Evolutionary conservation across 2,113 vertebrate genomes (phyloP).

Genomic region (Gracilinanus agilis): DNA sequence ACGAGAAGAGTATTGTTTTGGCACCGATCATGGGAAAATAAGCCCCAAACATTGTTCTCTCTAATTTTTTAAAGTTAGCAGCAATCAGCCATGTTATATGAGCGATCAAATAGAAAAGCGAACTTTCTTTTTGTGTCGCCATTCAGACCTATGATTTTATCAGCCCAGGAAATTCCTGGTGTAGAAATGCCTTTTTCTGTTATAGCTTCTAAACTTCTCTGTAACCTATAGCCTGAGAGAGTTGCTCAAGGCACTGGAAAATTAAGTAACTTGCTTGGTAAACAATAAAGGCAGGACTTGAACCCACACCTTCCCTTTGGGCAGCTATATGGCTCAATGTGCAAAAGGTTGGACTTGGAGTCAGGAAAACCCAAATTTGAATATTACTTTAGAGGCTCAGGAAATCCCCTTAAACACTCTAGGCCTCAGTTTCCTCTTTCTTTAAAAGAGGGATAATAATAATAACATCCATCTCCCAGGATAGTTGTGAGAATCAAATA

Average conservation of each 20-base stretch:
- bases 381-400: background rate
- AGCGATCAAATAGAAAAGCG: background rate
- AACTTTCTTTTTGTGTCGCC: background rate
- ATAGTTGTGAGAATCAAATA: background rate
- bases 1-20: background rate
- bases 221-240: background rate
- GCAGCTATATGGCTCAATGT: background rate
- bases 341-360: background rate
- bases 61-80: background rate
- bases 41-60: background rate
- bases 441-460: background rate
- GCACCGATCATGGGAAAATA: background rate
- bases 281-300: background rate
- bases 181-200: background rate
- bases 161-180: background rate
- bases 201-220: background rate
- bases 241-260: background rate
- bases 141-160: background rate
- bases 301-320: background rate
- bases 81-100: background rate
- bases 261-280: background rate
- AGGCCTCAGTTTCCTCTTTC: background rate
- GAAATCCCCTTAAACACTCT: background rate
- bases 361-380: background rate
- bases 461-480: background rate